A percentile compares a stretch with the other conserved stretches of the same genome.
Evolutionary conservation across 2,888 invertebrate species (phyloP).

Genomic region (Lucinisca nassula): DNA sequence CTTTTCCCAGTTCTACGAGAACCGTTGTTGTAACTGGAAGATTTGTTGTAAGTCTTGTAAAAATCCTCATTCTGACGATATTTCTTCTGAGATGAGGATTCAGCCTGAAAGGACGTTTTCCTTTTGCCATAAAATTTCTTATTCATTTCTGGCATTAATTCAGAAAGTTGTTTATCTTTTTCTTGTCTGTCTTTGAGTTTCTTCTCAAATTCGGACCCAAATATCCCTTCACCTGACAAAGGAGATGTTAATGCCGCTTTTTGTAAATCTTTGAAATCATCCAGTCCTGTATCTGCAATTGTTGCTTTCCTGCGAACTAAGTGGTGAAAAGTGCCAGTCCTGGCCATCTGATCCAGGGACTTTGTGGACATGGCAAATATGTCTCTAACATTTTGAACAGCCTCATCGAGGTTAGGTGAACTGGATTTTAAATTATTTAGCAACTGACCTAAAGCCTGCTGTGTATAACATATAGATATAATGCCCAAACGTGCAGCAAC

Average conservation of each 20-base stretch:
- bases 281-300: constrained; percentile 32
- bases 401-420: constrained; percentile 16
- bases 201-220: constrained; percentile 29
- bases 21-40: too few relatives aligned
- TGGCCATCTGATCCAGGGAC: constrained; percentile 49
- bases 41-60: too few relatives aligned
- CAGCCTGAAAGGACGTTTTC: neutral
- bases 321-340: constrained; percentile 60
- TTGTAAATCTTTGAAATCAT: constrained; percentile 30
- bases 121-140: neutral
- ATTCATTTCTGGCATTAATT: neutral
- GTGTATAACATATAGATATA: constrained; percentile 17
- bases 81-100: neutral
- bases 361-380: constrained; percentile 53
- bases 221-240: constrained; percentile 37
- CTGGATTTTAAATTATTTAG: constrained; percentile 27
- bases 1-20: too few relatives aligned
- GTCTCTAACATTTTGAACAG: constrained; percentile 41
- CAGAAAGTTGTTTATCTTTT: too few relatives aligned
- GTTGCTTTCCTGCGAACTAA: constrained; percentile 42
- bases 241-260: constrained; percentile 35
- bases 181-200: constrained; percentile 50
- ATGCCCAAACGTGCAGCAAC: constrained; percentile 18
- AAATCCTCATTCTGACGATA: too few relatives aligned
- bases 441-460: constrained; percentile 46